Conservation (phyloP, 64 coral and sea anemone genomes). For the Trachythela sp. region DNA sequence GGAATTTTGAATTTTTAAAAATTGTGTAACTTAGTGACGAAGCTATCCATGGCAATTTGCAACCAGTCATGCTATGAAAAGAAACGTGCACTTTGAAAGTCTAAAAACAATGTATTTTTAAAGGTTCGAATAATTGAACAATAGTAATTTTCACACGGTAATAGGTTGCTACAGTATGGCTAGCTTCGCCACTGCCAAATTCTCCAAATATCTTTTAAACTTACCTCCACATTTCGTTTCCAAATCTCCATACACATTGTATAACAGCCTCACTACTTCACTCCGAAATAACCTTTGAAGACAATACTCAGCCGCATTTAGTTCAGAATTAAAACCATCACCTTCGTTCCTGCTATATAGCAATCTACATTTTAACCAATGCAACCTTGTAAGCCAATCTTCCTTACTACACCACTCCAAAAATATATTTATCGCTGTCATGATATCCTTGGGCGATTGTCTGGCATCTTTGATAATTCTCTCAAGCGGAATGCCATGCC, state of each 20-base stretch:
- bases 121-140: background rate
- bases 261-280: background rate
- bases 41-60: no score
- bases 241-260: background rate
- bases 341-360: background rate
- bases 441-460: background rate
- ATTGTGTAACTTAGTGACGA: no score
- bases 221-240: background rate
- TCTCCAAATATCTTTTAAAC: background rate
- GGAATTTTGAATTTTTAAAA: no score
- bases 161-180: no score
- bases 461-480: background rate
- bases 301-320: background rate
- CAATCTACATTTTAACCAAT: background rate
- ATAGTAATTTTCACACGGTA: no score
- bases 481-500: background rate
- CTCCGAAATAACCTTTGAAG: background rate
- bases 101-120: no score
- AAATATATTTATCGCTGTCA: background rate
- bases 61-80: no score
- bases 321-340: background rate
- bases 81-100: no score
- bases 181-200: no score
- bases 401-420: background rate
- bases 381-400: background rate